Base-by-base conservation (phyloP, 2,888 invertebrate species). In the Drosophila antonietae region DNA sequence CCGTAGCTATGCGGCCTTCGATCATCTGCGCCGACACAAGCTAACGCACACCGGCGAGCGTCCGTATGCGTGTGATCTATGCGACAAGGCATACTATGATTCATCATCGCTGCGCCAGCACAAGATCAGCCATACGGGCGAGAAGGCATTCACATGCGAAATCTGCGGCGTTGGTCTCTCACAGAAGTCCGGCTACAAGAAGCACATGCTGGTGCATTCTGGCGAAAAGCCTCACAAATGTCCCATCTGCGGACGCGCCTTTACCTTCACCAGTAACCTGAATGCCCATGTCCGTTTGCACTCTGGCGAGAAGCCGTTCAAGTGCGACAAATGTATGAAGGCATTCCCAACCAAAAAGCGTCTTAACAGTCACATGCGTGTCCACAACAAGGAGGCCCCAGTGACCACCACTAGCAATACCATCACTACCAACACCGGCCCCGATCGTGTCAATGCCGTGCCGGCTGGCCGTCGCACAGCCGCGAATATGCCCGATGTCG, bases 161-260 rank as follows among this genome's bases (percentile, higher is more conserved):
- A 91, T 93, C 31, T 93, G 93, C 68, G 93, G 93, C 10, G 92
- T 93, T 49, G 92, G 93, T 0, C 81, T 93, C 64, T 93, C 93
- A 0, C 93, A 93, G 68, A 93, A 93, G 41, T 93, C 93, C 1
- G 93, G 93, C 55, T 93, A 91, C 66, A 93, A 93, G 77, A 93
- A 93, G 71, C 93, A 93, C 52, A 90, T 93, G 93, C 77, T 93
- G n/a, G 91, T 91, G 1, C 93, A 93, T 68, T 92, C 92, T 1
- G 93, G 93, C 3, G 91, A 91, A 72, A 93, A 92, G 55, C 92
- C 93, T 2, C 90, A 91, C 68, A 83, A 83, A 20, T 93, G 93
- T 31, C 91, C 84, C 46, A 81, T 92, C 33, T 93, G 93, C 57
- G 86, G 84, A 0, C 90, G 91, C 20, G 88, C 90, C 52, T 93